A percentile compares a stretch with the other conserved stretches of the same genome.
phyloP scores from a whole-genome alignment of 2,113 vertebrate genomes.

The Saguinus imperator region DNA sequence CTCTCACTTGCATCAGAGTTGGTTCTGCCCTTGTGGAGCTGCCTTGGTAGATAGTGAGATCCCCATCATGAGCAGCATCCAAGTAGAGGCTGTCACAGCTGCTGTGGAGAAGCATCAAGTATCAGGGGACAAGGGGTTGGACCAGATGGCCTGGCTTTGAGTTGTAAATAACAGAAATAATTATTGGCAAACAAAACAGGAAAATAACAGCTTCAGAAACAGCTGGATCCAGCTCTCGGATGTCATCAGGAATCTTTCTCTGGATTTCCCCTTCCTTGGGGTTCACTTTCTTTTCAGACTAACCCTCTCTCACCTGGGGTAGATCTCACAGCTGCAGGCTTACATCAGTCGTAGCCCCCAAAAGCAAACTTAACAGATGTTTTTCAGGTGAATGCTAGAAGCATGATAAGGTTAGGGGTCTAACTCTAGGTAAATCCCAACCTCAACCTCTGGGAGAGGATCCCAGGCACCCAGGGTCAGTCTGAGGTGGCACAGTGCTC shows the following conservation, averaged over 20 bases:
- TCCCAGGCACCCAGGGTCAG: too few species aligned
- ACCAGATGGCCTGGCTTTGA: neutral
- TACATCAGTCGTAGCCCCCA: too few species aligned
- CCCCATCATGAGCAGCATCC: neutral
- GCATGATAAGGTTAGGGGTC: neutral
- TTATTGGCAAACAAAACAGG: neutral
- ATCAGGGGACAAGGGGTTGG: neutral
- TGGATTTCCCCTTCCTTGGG: neutral
- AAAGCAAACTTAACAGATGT: neutral
- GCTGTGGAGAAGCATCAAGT: neutral
- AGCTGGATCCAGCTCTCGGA: neutral
- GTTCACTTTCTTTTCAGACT: neutral
- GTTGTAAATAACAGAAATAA: neutral
- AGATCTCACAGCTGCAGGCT: neutral
- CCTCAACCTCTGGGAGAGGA: neutral
- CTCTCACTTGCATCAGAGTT: neutral
- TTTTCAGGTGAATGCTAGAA: neutral
- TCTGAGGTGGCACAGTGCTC: rapidly evolving
- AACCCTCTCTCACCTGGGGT: neutral
- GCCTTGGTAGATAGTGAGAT: neutral
- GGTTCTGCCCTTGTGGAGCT: neutral
- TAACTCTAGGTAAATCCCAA: neutral
- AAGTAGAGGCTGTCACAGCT: neutral
- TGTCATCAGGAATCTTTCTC: neutral
- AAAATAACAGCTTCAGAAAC: neutral